Evolutionary conservation across 2,888 invertebrate genomes (phyloP), one percentile per base, ranked within the genome.

Genomic region (Salticus scenicus): DNA sequence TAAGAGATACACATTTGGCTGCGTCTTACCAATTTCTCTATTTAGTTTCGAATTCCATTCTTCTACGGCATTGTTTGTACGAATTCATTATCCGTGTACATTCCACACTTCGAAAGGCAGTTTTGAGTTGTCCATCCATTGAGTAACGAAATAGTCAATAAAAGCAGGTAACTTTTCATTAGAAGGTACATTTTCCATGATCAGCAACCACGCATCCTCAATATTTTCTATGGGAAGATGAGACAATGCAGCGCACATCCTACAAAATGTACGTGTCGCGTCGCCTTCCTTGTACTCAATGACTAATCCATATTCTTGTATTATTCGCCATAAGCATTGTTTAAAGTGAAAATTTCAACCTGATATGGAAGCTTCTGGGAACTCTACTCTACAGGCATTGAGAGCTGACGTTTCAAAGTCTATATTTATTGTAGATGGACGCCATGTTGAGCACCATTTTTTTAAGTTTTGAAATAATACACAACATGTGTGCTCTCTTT

Each of bases 301-400:
- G 0, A n/a, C 64, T 8, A 74, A 14, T 5, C 64, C 63, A 0
- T 37, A 10, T 1, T 20, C 31, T 20, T 74, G 74, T 4, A 74
- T 28, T 37, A 41, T 17, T 31, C 64, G 20, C 28, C 41, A 74
- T 1, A 74, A 17, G 27, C 74, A 74, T 24, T 41, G 74, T 20
- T 73, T 73, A 20, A 57, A 74, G 28, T 74, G 74, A 24, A 41
- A 74, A 64, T 74, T 74, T 24, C 28, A 74, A 0, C 66, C 74
- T 24, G 51, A 10, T 17, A 27, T 31, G 0, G 12, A 10, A 10
- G 51, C 12, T 24, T 12, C 30, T n/a, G n/a, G 41, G 51, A n/a
- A 72, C 7, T 2, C 14, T 20, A 51, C 27, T n/a, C 20, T 27
- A n/a, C 17, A 1, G 7, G 30, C 8, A 0, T 14, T 2, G 8